Evolutionary conservation across 2,888 invertebrate genomes (phyloP).

Genomic region (Kryphioiulus occultus): DNA sequence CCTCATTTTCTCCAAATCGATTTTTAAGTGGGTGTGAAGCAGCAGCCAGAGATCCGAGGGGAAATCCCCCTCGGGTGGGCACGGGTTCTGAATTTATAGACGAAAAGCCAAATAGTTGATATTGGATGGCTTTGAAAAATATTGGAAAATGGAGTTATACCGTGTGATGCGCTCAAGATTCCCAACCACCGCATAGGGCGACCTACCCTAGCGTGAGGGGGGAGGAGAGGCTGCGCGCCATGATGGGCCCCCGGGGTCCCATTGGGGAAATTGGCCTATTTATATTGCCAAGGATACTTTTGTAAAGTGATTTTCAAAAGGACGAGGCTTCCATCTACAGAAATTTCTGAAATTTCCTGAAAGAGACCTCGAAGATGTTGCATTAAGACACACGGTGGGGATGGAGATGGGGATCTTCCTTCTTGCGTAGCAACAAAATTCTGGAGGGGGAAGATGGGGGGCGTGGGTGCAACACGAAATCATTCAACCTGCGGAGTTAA

Average conservation of each 20-base stretch:
- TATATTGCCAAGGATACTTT: conserved; percentile 21
- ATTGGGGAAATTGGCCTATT: conserved; percentile 23
- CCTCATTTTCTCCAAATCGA: conserved; percentile 23
- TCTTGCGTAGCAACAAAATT: background rate
- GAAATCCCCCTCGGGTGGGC: background rate
- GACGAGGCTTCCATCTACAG: background rate
- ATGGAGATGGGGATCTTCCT: background rate
- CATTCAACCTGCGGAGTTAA: background rate
- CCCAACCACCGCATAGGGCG: background rate
- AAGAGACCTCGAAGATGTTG: background rate
- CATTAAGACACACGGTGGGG: too few relatives aligned
- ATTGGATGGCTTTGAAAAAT: background rate
- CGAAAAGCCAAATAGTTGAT: conserved; percentile 13
- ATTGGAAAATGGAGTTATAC: conserved; percentile 21
- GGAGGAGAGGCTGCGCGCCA: background rate
- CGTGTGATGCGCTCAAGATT: background rate
- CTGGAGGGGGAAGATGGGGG: background rate
- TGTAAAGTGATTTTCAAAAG: conserved; percentile 23
- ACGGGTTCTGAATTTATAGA: background rate
- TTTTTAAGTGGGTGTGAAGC: conserved; percentile 23
- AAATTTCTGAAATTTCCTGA: conserved; percentile 15
- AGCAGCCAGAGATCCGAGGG: conserved; percentile 17
- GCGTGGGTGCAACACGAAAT: background rate
- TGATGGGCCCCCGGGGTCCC: conserved; percentile 23
- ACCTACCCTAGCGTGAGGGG: background rate